phyloP scores from a whole-genome alignment of 2,797 vertebrate genomes.

The Onychomys arenicola region DNA sequence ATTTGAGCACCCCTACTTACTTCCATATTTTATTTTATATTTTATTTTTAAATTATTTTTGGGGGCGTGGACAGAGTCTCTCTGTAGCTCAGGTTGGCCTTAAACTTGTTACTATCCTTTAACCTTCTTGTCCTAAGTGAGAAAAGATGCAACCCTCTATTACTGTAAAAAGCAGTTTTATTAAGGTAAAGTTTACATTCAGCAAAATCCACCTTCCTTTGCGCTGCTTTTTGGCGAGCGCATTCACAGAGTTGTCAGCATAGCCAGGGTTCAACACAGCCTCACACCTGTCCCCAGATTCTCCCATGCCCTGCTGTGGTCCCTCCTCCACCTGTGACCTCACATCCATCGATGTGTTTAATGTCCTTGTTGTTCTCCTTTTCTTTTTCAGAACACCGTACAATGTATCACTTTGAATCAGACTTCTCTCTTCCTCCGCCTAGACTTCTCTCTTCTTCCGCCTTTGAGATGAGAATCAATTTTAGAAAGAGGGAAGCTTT shows the following conservation, averaged over 20 bases:
- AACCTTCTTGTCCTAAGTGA: neutral
- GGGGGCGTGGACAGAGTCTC: neutral
- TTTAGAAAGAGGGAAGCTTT: neutral
- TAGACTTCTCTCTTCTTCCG: neutral
- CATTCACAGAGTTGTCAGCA: neutral
- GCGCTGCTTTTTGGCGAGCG: neutral
- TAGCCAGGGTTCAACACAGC: neutral
- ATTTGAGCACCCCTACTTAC: neutral
- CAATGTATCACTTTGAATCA: neutral
- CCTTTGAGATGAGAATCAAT: neutral
- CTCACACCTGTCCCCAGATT: neutral
- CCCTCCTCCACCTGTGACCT: neutral
- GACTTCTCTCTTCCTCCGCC: neutral
- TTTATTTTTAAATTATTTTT: neutral
- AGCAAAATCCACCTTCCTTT: neutral
- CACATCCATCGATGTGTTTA: neutral
- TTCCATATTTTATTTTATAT: neutral
- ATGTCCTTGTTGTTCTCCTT: neutral
- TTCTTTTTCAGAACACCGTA: neutral
- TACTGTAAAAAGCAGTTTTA: slow-evolving; percentile 23
- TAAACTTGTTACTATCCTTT: neutral
- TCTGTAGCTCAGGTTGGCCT: neutral
- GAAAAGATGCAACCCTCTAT: neutral
- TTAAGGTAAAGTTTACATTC: neutral
- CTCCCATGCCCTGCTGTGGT: neutral